Percentiles rank a stretch among this genome's conserved stretches.
Conservation (phyloP, 2,113 vertebrate species). For the Eurystomus gularis region DNA sequence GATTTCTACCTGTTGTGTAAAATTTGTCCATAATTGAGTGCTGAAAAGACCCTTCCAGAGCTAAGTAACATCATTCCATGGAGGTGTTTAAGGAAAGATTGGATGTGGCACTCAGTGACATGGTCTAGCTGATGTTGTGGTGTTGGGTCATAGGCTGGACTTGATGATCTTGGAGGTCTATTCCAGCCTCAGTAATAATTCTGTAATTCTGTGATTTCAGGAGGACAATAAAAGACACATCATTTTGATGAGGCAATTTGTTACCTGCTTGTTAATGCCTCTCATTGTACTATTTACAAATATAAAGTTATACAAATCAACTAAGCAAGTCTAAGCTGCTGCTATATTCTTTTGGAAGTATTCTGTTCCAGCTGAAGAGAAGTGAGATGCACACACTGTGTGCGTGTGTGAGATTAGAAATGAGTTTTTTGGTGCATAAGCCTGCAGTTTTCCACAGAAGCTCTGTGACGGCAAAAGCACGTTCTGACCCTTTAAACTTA, state of each 20-base stretch:
- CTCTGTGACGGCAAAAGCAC: neutral
- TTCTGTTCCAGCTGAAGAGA: neutral
- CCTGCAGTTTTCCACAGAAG: neutral
- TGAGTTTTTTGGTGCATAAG: neutral
- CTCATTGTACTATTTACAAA: neutral
- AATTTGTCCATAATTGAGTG: neutral
- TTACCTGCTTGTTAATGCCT: neutral
- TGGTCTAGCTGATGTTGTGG: too few species aligned
- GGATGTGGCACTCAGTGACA: too few species aligned
- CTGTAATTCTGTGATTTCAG: too few species aligned
- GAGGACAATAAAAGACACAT: neutral
- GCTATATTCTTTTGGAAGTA: neutral
- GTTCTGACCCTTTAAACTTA: neutral
- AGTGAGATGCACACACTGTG: neutral
- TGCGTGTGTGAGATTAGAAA: neutral
- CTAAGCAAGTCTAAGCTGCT: neutral
- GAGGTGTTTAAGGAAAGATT: too few species aligned
- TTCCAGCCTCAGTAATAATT: too few species aligned
- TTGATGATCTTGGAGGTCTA: too few species aligned
- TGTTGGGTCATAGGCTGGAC: too few species aligned
- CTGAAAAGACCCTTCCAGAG: neutral
- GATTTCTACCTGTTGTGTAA: neutral
- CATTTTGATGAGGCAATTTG: neutral
- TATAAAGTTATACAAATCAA: neutral
- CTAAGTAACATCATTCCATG: neutral